Base-by-base conservation (phyloP, 2,797 vertebrate genomes). In the Lagocephalus sceleratus region DNA sequence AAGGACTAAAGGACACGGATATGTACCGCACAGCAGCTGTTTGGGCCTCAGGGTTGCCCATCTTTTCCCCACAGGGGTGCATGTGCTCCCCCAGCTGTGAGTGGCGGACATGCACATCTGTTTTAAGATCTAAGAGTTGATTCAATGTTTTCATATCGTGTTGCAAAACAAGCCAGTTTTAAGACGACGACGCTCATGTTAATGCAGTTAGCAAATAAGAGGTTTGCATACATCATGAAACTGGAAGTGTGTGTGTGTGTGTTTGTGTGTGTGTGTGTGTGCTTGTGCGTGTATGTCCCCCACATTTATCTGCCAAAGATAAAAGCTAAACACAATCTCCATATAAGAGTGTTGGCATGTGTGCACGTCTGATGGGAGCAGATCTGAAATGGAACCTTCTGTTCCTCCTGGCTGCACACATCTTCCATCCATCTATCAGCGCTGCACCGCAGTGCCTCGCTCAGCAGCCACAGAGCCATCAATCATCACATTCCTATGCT, bases 361-460 rank as follows among this genome's bases (percentile, higher is more conserved):
- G 19, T 23, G 35, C 51, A 68, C 66, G 69, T 80, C 72, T 72
- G 73, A 71, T 78, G 71, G 65, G 54, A 47, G 54, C 61, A 62
- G 68, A 81, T 82, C 79, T 80, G 78, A 86, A 86, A 86, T 83
- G 68, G 79, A 75, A 86, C 85, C 76, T 81, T 57, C 72, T 57
- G 79, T 86, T 87, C 75, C 79, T 45, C 76, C 58, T 81, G 62
- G 51, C 75, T 84, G 82, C 82, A 73, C 82, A 72, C 75, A 73
- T 74, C 81, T 73, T 81, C 75, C 53, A 49, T 64, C 68, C 79
- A 77, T 79, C 75, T 51, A 66, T 78, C 76, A 78, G 56, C 43
- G 17, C 50, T 12, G 26, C 44, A 1, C 47, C 41, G 6, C 64
- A 2, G 46, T 7, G 66, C 65, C 68, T 60, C 76, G 63, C 73